A percentile compares a stretch with the other conserved stretches of the same genome.
phyloP scores from a whole-genome alignment of 2,113 vertebrate species.

The Rhombomys opimus region DNA sequence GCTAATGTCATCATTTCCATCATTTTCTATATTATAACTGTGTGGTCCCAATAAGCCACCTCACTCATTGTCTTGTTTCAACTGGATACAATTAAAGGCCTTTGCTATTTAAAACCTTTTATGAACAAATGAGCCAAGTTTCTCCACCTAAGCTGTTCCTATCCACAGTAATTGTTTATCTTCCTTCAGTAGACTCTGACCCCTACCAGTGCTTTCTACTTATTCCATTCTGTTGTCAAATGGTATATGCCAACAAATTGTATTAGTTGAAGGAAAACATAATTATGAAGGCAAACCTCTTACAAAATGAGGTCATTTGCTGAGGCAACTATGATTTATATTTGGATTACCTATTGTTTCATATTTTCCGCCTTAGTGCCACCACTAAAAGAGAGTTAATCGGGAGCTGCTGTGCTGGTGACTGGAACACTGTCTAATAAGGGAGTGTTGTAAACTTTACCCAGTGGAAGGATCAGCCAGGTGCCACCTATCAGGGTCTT shows the following conservation, averaged over 20 bases:
- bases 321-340: constrained; percentile 70
- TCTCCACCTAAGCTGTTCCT: neutral
- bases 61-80: neutral
- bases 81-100: neutral
- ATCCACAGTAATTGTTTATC: neutral
- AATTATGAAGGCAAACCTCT: constrained; percentile 71
- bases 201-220: neutral
- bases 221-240: constrained; percentile 28
- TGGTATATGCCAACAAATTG: constrained; percentile 50
- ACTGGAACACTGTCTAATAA: neutral
- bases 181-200: neutral
- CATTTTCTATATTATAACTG: constrained; percentile 9
- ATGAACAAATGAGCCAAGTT: neutral
- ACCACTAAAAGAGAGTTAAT: constrained; percentile 61
- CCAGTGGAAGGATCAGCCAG: neutral
- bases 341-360: constrained; percentile 73
- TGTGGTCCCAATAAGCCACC: neutral
- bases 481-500: neutral
- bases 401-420: constrained; percentile 1
- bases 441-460: neutral
- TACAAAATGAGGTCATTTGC: constrained; percentile 74
- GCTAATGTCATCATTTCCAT: neutral
- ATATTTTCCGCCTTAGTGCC: constrained; percentile 66
- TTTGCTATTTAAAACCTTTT: neutral
- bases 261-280: constrained; percentile 71